These are phyloP conservation scores for Acrossocheilus wenchowensis DNA, from an alignment of 2,797 vertebrate species.

Conservation along the genomic window DNA sequence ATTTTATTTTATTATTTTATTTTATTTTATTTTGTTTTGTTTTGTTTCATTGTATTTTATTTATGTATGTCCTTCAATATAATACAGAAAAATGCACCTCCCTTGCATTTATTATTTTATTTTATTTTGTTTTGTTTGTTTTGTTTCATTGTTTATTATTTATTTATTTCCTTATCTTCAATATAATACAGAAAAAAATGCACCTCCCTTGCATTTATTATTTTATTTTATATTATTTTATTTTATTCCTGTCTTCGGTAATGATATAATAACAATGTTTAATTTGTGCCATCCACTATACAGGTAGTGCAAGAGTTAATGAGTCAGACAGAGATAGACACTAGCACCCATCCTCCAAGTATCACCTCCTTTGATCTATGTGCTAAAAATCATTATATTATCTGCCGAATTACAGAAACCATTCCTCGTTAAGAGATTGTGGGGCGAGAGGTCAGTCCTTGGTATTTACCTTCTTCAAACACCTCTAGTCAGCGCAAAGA, in stretches of 20 bases:
- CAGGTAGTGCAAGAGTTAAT: neutral
- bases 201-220: too few relatives aligned
- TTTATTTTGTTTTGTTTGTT: too few relatives aligned
- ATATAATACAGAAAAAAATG: too few relatives aligned
- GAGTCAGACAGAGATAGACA: neutral
- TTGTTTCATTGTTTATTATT: too few relatives aligned
- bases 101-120: too few relatives aligned
- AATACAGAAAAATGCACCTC: too few relatives aligned
- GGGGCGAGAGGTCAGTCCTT: slow-evolving; percentile 16
- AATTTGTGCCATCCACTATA: neutral
- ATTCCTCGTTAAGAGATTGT: slow-evolving; percentile 23
- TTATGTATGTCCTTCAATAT: too few relatives aligned
- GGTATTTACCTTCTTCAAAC: slow-evolving; percentile 52
- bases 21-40: too few relatives aligned
- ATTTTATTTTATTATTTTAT: too few relatives aligned
- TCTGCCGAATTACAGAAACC: neutral
- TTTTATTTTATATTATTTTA: too few relatives aligned
- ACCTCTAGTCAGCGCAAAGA: neutral
- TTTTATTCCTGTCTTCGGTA: neutral
- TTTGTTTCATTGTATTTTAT: too few relatives aligned
- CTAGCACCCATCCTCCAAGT: neutral
- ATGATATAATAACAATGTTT: neutral
- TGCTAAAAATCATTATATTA: slow-evolving; percentile 11
- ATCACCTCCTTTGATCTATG: slow-evolving; percentile 12
- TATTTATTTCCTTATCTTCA: too few relatives aligned